Conservation (phyloP, 2,888 invertebrate species). For the Eupithecia subumbrata region DNA sequence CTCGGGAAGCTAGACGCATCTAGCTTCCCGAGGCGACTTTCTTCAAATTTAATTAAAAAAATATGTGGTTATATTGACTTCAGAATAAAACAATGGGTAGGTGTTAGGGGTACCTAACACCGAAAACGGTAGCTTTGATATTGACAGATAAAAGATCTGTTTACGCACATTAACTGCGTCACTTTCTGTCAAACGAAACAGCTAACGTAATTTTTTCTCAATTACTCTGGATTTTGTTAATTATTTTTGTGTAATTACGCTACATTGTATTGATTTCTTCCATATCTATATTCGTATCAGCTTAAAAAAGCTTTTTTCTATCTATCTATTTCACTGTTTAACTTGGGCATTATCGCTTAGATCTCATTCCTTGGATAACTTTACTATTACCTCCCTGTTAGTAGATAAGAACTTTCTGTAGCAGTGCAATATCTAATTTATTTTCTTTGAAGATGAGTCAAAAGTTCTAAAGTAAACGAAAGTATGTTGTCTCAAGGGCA, state of each 20-base stretch:
- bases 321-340: not conserved
- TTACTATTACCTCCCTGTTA: slow-evolving; percentile 14
- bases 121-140: no score
- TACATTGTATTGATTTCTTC: not conserved
- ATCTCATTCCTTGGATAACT: not conserved
- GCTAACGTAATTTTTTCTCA: no score
- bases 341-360: not conserved
- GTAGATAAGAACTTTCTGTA: slow-evolving; percentile 12
- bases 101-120: no score
- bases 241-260: not conserved
- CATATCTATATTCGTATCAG: not conserved
- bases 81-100: no score
- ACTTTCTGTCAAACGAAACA: no score
- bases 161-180: no score
- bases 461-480: slow-evolving; percentile 42
- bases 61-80: no score
- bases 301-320: not conserved
- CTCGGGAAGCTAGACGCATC: no score
- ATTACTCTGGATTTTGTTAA: not conserved
- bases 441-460: slow-evolving; percentile 47
- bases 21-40: no score
- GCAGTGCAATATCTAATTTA: slow-evolving; percentile 36
- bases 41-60: no score
- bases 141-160: no score
- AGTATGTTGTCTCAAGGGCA: slow-evolving; percentile 34